Percentiles rank a stretch among this genome's conserved stretches.
Evolutionary conservation across 2,797 vertebrate genomes (phyloP).

Genomic region (Kryptolebias ocellatus): DNA sequence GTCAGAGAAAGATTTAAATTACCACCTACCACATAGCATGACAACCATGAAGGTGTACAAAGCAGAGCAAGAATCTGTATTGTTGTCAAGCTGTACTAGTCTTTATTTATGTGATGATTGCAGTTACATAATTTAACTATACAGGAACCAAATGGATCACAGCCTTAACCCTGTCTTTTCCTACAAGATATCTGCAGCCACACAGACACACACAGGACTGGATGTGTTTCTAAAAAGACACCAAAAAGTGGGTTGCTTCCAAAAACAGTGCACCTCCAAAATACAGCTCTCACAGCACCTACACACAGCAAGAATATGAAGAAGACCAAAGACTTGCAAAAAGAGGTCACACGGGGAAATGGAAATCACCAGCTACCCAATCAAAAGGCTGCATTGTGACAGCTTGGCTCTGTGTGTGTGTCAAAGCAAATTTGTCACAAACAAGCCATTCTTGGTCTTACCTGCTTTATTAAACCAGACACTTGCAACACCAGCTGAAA

Average conservation of each 20-base stretch:
- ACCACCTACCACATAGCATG: background rate
- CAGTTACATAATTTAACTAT: constrained; percentile 26
- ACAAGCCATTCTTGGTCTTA: constrained; percentile 10
- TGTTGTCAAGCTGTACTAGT: background rate
- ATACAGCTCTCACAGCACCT: background rate
- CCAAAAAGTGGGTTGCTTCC: constrained; percentile 4
- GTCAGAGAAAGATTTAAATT: too few relatives aligned
- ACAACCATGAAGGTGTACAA: too few relatives aligned
- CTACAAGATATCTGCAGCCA: constrained; percentile 21
- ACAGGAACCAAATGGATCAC: constrained; percentile 26
- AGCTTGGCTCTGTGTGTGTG: background rate
- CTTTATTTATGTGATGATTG: background rate
- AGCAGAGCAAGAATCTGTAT: background rate
- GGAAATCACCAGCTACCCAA: background rate
- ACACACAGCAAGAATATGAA: background rate
- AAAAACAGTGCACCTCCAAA: background rate
- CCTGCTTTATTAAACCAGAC: constrained; percentile 10
- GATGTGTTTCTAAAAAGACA: constrained; percentile 13
- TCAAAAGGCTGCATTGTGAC: constrained; percentile 1
- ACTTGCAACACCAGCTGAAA: constrained; percentile 4
- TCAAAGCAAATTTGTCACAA: constrained; percentile 8
- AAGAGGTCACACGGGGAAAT: constrained; percentile 3
- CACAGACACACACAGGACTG: constrained; percentile 14
- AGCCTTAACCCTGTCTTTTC: constrained; percentile 14
- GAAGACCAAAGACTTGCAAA: background rate